Conservation (phyloP, 2,888 invertebrate species). For the Sesia bembeciformis region DNA sequence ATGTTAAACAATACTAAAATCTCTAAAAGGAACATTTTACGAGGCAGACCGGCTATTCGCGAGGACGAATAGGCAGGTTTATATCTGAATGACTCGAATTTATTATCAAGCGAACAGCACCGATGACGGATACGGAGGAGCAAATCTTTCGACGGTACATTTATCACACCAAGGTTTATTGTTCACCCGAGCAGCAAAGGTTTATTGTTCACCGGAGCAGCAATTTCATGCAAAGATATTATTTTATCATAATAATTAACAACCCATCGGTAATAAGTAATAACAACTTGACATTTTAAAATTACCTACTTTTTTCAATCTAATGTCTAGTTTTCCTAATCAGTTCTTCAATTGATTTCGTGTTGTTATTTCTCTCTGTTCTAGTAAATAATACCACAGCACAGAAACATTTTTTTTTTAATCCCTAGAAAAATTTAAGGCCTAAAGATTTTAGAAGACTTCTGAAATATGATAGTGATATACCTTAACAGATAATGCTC, state of each 20-base stretch:
- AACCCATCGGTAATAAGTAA: background rate
- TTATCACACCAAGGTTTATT: conserved; percentile 24
- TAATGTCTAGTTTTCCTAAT: too few species aligned
- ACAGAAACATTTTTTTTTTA: too few species aligned
- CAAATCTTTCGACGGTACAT: conserved; percentile 39
- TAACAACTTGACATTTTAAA: too few species aligned
- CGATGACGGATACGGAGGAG: conserved; percentile 35
- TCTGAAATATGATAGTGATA: too few species aligned
- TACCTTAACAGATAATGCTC: too few species aligned
- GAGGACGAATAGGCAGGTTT: conserved; percentile 32
- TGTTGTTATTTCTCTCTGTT: too few species aligned
- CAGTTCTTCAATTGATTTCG: too few species aligned
- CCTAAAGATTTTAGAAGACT: too few species aligned
- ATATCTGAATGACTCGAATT: conserved; percentile 24
- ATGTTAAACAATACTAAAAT: conserved; percentile 3
- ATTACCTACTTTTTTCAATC: too few species aligned
- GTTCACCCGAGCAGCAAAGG: conserved; percentile 16
- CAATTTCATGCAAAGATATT: conserved; percentile 9
- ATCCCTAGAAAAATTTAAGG: too few species aligned
- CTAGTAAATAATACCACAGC: too few species aligned
- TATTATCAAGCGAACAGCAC: conserved; percentile 19
- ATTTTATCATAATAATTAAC: conserved; percentile 6
- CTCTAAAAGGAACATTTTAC: conserved; percentile 9
- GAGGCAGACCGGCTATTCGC: conserved; percentile 13
- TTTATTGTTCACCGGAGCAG: conserved; percentile 16